Percentiles rank a stretch among this genome's conserved stretches.
These are phyloP conservation scores for Oxystoma pomonae DNA, from an alignment of 2,888 invertebrate genomes.

Conservation along the genomic window DNA sequence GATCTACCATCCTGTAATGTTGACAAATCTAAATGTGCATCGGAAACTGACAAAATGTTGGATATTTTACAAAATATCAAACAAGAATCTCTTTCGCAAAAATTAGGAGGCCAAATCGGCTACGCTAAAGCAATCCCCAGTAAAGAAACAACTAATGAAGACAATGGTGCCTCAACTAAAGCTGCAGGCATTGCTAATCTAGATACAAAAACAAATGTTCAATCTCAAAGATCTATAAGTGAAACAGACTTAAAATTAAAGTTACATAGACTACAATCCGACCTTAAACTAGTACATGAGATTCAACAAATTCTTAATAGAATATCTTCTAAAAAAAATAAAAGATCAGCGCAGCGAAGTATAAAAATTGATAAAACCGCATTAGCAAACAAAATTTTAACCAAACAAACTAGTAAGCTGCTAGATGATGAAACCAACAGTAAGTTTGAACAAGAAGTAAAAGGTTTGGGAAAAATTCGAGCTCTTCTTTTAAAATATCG, in stretches of 20 bases:
- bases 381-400: no score
- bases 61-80: constrained; percentile 13
- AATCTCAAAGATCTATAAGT: neutral
- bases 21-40: constrained; percentile 10
- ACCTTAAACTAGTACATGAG: constrained; percentile 32
- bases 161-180: no score
- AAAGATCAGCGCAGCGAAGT: neutral
- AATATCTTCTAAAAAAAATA: constrained; percentile 7
- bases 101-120: constrained; percentile 2
- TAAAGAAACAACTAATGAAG: neutral
- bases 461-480: constrained; percentile 15
- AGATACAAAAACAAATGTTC: neutral
- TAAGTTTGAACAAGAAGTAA: constrained; percentile 10
- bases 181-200: neutral
- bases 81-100: constrained; percentile 9
- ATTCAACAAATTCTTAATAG: constrained; percentile 31
- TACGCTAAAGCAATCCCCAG: neutral
- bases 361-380: neutral
- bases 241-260: constrained; percentile 11
- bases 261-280: constrained; percentile 26
- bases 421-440: neutral
- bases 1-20: no score
- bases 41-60: constrained; percentile 18
- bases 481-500: neutral
- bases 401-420: no score